These are phyloP conservation scores for Nixonia krombeini DNA, from an alignment of 1,140 invertebrate genomes.

Conservation along the genomic window DNA sequence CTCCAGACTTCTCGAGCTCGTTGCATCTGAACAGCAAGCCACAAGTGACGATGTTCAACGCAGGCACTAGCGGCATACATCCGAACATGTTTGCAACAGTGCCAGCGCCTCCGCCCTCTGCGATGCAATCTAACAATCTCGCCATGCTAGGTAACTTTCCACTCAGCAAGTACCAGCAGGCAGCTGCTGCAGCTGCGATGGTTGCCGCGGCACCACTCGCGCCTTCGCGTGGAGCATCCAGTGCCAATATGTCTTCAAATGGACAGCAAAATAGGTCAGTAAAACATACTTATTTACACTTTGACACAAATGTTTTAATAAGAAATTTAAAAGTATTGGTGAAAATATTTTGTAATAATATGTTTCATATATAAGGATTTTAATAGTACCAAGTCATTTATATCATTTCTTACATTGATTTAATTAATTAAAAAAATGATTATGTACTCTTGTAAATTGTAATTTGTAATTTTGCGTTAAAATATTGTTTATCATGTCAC, in stretches of 20 bases:
- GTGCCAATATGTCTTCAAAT: constrained; percentile 11
- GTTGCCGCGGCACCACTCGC: constrained; percentile 49
- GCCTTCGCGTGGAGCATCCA: not conserved
- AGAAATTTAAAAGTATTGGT: too few species aligned
- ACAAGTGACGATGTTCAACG: constrained; percentile 69
- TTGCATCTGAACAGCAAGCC: constrained; percentile 69
- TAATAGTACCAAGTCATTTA: too few species aligned
- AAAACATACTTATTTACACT: too few species aligned
- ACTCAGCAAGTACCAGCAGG: constrained; percentile 60
- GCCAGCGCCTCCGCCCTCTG: constrained; percentile 65
- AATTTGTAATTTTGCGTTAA: too few species aligned
- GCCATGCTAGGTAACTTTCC: constrained; percentile 59
- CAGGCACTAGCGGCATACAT: constrained; percentile 57
- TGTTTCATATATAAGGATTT: too few species aligned
- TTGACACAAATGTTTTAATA: too few species aligned
- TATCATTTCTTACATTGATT: too few species aligned
- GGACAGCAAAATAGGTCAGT: constrained; percentile 24
- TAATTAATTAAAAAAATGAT: too few species aligned
- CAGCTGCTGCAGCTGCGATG: constrained; percentile 62
- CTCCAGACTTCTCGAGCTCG: constrained; percentile 83
- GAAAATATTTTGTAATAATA: too few species aligned
- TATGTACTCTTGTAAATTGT: too few species aligned
- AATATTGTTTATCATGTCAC: too few species aligned
- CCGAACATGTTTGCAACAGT: constrained; percentile 63
- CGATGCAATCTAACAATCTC: constrained; percentile 68